Conservation (phyloP, 2,888 invertebrate species). For the Geophilus truncorum region DNA sequence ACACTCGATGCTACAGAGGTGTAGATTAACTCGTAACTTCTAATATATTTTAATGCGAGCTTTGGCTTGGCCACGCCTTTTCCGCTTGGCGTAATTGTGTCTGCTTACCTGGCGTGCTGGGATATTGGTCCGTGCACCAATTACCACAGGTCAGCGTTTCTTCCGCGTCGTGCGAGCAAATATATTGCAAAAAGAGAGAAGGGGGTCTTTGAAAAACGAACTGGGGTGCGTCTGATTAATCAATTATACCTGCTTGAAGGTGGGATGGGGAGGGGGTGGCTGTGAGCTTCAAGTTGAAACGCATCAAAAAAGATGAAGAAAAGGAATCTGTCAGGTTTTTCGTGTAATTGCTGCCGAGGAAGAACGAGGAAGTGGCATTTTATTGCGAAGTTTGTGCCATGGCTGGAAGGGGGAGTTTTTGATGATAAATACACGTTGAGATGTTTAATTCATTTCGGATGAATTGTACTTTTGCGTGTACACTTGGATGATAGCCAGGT, state of each 20-base stretch:
- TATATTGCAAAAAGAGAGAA: not conserved
- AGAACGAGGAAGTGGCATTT: not conserved
- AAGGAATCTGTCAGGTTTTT: not conserved
- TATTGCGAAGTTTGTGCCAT: not conserved
- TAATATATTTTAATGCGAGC: conserved; percentile 16
- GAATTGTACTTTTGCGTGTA: not conserved
- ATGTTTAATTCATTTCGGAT: not conserved
- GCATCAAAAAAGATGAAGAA: not conserved
- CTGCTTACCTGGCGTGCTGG: not conserved
- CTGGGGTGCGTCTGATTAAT: not conserved
- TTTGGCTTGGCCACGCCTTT: conserved; percentile 6
- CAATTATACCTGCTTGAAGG: not conserved
- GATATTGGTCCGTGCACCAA: conserved; percentile 7
- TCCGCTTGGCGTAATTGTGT: not conserved
- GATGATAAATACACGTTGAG: not conserved
- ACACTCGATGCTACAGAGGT: conserved; percentile 1
- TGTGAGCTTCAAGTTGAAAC: not conserved
- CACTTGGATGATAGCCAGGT: not conserved
- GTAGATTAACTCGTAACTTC: conserved; percentile 4
- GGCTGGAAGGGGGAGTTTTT: not conserved
- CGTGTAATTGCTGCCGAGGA: not conserved
- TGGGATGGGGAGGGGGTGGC: not conserved
- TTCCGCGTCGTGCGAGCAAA: not conserved
- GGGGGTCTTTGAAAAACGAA: not conserved
- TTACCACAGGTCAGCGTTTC: not conserved